phyloP scores from a whole-genome alignment of 2,797 vertebrate genomes.

The Xenentodon cancila region DNA sequence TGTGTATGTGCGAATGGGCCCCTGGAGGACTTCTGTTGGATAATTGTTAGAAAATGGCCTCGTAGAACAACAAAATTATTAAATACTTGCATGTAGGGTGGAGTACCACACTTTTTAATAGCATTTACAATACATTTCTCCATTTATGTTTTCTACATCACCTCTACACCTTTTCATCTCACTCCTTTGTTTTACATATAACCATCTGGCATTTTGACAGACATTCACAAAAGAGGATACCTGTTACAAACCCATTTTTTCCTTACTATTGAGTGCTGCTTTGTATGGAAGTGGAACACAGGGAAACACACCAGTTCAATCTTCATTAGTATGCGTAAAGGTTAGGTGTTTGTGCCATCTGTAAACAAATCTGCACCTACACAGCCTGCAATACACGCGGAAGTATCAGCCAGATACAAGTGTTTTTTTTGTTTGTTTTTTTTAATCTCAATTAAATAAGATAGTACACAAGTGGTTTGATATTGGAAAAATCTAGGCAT shows the following conservation, averaged over 20 bases:
- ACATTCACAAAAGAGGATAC: background rate
- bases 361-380: constrained; percentile 25
- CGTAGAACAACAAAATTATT: constrained; percentile 10
- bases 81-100: background rate
- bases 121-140: background rate
- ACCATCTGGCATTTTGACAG: constrained; percentile 15
- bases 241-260: constrained; percentile 2
- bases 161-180: background rate
- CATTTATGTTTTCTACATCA: background rate
- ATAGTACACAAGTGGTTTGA: background rate
- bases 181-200: background rate
- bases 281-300: constrained; percentile 29
- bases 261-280: constrained; percentile 3
- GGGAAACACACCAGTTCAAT: constrained; percentile 22
- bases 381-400: constrained; percentile 14
- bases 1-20: constrained; percentile 3
- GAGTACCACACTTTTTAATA: background rate
- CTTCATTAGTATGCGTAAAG: constrained; percentile 25
- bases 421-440: no score
- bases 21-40: constrained; percentile 8
- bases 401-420: constrained; percentile 4
- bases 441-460: background rate
- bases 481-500: background rate
- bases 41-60: constrained; percentile 35
- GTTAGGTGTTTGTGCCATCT: constrained; percentile 25